These are phyloP conservation scores for Protophormia terraenovae DNA, from an alignment of 2,888 invertebrate species.

Conservation along the genomic window DNA sequence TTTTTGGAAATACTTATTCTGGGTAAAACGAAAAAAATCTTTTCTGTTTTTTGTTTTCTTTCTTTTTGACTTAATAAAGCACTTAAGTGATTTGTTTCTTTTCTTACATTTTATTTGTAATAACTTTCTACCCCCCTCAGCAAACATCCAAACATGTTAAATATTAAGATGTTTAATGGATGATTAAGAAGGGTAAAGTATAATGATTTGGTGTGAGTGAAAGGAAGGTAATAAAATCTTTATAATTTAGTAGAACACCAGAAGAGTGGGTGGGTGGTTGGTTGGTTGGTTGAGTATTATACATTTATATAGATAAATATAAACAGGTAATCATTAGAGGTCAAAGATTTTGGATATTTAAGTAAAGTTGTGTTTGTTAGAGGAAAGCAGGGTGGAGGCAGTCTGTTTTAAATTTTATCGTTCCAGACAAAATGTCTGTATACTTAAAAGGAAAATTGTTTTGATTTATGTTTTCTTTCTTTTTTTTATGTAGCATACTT, in stretches of 20 bases:
- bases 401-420: background rate
- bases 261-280: background rate
- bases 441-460: background rate
- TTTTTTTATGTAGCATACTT: background rate
- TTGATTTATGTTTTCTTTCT: background rate
- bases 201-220: conserved; percentile 7
- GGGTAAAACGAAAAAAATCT: background rate
- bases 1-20: conserved; percentile 3
- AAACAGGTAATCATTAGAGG: conserved; percentile 61
- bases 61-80: conserved; percentile 68
- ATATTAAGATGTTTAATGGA: conserved; percentile 67
- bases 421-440: conserved; percentile 56
- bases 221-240: background rate
- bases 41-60: conserved; percentile 11
- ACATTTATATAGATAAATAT: background rate
- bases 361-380: background rate
- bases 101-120: conserved; percentile 12
- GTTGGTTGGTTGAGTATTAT: background rate
- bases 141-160: too few species aligned
- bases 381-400: background rate
- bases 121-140: background rate
- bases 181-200: conserved; percentile 61
- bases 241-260: background rate
- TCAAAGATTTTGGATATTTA: conserved; percentile 41
- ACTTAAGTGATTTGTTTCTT: conserved; percentile 71